A percentile compares a stretch with the other conserved stretches of the same genome.
Conservation (phyloP, 2,888 invertebrate genomes). For the Trichogramma evanescens region DNA sequence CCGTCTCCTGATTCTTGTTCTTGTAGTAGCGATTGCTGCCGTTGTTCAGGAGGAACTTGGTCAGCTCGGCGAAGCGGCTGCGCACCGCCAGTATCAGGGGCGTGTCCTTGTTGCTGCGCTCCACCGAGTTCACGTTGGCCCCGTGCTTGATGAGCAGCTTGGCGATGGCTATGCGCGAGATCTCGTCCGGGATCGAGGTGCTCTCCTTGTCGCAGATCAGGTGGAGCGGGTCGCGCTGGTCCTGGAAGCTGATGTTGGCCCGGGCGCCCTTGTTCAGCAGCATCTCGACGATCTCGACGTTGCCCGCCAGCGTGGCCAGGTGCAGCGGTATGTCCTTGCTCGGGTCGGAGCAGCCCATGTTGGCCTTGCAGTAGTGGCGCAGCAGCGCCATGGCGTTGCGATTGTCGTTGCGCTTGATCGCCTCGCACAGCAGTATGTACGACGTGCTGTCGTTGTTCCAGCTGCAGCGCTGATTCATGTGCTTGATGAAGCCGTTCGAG, state of each 20-base stretch:
- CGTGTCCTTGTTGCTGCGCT: background rate
- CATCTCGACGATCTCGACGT: slow-evolving; percentile 4
- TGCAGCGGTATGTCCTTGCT: slow-evolving; percentile 14
- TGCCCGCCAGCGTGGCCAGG: slow-evolving; percentile 6
- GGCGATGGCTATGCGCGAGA: slow-evolving; percentile 4
- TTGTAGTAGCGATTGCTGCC: slow-evolving; percentile 2
- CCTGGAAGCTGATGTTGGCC: slow-evolving; percentile 4
- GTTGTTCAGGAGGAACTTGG: background rate
- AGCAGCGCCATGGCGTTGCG: slow-evolving; percentile 3
- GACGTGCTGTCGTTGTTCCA: slow-evolving; percentile 4
- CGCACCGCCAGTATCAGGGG: slow-evolving; percentile 10
- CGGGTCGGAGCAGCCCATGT: slow-evolving; percentile 4
- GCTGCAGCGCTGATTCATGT: slow-evolving; percentile 9
- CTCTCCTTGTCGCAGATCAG: slow-evolving; percentile 6
- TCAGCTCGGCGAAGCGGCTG: slow-evolving; percentile 1
- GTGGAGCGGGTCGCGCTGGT: slow-evolving; percentile 7
- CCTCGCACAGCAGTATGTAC: slow-evolving; percentile 13
- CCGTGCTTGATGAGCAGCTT: slow-evolving; percentile 6
- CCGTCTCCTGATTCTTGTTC: slow-evolving; percentile 5
- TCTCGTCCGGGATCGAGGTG: slow-evolving; percentile 2
- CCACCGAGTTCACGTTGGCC: slow-evolving; percentile 8
- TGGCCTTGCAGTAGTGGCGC: slow-evolving; percentile 4
- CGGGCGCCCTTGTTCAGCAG: slow-evolving; percentile 8
- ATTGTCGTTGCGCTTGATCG: slow-evolving; percentile 9
- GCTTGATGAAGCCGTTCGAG: slow-evolving; percentile 1